Conservation (phyloP, 2,888 invertebrate species). For the Tipula unca region DNA sequence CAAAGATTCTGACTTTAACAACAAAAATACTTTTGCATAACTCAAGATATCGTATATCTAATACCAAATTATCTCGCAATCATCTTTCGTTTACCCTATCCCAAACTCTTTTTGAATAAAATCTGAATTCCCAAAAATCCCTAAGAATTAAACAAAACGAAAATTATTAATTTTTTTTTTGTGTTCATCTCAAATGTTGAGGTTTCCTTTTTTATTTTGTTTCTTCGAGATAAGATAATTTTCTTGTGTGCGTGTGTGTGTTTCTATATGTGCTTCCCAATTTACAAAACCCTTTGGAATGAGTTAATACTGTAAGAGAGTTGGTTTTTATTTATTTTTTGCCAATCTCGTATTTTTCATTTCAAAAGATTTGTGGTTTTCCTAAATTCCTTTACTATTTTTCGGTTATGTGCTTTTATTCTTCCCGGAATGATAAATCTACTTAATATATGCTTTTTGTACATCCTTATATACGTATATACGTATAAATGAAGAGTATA, state of each 20-base stretch:
- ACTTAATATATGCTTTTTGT: background rate
- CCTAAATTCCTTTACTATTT: background rate
- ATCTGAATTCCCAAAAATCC: background rate
- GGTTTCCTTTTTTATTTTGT: background rate
- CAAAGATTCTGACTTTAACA: too few species aligned
- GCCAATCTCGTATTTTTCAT: background rate
- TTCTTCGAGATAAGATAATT: background rate
- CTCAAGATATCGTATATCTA: background rate
- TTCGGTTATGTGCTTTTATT: background rate
- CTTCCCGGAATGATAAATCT: background rate
- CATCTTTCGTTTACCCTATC: background rate
- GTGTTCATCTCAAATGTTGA: background rate
- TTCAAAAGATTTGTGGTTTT: background rate
- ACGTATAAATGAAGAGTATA: background rate
- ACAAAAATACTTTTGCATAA: background rate
- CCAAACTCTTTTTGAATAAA: background rate
- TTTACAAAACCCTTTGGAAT: background rate
- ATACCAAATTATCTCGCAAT: background rate
- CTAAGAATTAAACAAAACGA: background rate
- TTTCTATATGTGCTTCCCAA: background rate
- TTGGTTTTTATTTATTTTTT: background rate
- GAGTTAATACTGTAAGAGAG: background rate
- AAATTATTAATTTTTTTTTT: background rate
- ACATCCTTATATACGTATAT: background rate
- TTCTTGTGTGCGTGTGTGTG: background rate